Evolutionary conservation across 2,888 invertebrate species (phyloP).

Genomic region (Dolomedes plantarius): DNA sequence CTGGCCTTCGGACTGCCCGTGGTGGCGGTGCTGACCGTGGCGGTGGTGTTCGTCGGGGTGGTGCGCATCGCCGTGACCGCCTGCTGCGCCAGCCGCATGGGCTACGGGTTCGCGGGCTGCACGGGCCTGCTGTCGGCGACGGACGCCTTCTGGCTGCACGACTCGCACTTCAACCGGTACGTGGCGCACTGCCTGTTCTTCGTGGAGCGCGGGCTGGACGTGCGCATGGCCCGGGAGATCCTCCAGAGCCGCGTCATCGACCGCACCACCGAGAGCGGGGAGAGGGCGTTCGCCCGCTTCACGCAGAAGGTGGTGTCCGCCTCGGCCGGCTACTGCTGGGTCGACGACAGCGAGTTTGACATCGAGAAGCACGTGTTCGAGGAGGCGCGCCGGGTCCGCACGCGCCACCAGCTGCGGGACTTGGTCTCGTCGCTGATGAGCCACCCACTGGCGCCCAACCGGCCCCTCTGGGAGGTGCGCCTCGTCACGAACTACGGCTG

Average conservation of each 20-base stretch:
- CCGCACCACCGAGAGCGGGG: conserved; percentile 77
- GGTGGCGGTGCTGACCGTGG: conserved; percentile 76
- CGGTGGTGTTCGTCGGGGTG: conserved; percentile 76
- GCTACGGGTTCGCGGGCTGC: conserved; percentile 51
- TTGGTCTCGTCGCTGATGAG: conserved; percentile 78
- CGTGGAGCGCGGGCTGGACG: conserved; percentile 78
- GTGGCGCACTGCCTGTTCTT: conserved; percentile 79
- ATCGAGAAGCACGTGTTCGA: conserved; percentile 79
- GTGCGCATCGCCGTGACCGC: conserved; percentile 75
- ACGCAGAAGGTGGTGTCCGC: conserved; percentile 77
- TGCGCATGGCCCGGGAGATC: conserved; percentile 78
- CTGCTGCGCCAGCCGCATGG: conserved; percentile 74
- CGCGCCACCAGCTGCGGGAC: conserved; percentile 77
- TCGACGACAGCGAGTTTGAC: conserved; percentile 78
- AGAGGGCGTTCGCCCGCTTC: conserved; percentile 78
- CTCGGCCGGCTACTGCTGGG: conserved; percentile 79
- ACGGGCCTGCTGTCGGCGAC: conserved; percentile 76
- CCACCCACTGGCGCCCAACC: conserved; percentile 77
- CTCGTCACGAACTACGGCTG: conserved; percentile 78
- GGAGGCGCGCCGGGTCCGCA: conserved; percentile 76
- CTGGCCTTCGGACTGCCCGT: conserved; percentile 77
- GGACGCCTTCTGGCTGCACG: conserved; percentile 79
- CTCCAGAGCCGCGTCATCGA: conserved; percentile 78
- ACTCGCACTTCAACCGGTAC: conserved; percentile 75
- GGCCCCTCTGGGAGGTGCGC: conserved; percentile 80